Conservation (phyloP, 2,797 vertebrate genomes). For the Galaxias olidus region DNA sequence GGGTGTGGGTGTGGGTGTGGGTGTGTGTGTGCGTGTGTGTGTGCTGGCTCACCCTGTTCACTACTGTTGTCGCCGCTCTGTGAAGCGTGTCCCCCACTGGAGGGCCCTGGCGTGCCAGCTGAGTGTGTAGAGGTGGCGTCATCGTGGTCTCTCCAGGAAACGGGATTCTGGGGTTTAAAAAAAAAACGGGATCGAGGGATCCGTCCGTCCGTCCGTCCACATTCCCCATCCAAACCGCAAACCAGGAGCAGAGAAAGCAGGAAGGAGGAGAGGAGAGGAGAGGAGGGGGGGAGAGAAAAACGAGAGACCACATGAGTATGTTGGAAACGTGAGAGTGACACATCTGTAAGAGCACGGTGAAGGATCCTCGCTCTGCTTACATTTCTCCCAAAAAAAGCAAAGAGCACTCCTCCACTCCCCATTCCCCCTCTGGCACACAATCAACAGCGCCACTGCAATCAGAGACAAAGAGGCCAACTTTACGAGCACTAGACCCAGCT, state of each 20-base stretch:
- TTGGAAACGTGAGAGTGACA: constrained; percentile 69
- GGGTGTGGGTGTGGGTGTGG: not conserved
- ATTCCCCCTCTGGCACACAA: constrained; percentile 45
- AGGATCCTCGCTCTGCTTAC: constrained; percentile 56
- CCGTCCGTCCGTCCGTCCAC: constrained; percentile 64
- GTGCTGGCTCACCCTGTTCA: constrained; percentile 91
- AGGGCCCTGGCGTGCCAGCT: constrained; percentile 98
- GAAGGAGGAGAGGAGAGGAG: constrained; percentile 49
- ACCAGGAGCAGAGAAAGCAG: constrained; percentile 82
- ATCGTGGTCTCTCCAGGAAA: constrained; percentile 99
- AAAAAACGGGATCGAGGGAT: constrained; percentile 50
- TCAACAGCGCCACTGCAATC: constrained; percentile 57
- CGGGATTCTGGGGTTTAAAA: constrained; percentile 91
- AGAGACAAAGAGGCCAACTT: constrained; percentile 44
- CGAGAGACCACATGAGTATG: constrained; percentile 79
- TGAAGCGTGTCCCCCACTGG: constrained; percentile 97
- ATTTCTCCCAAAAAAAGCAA: constrained; percentile 46
- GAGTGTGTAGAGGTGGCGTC: constrained; percentile 99
- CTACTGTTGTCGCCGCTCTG: constrained; percentile 99
- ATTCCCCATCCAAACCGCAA: constrained; percentile 74
- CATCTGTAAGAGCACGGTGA: constrained; percentile 61
- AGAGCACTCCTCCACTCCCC: constrained; percentile 38
- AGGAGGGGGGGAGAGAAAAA: constrained; percentile 28
- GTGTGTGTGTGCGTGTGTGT: constrained; percentile 4
- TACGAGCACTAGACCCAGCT: constrained; percentile 55